Evolutionary conservation across 2,888 invertebrate genomes (phyloP), one percentile per base, ranked within the genome.

Genomic region (Sisyra terminalis): DNA sequence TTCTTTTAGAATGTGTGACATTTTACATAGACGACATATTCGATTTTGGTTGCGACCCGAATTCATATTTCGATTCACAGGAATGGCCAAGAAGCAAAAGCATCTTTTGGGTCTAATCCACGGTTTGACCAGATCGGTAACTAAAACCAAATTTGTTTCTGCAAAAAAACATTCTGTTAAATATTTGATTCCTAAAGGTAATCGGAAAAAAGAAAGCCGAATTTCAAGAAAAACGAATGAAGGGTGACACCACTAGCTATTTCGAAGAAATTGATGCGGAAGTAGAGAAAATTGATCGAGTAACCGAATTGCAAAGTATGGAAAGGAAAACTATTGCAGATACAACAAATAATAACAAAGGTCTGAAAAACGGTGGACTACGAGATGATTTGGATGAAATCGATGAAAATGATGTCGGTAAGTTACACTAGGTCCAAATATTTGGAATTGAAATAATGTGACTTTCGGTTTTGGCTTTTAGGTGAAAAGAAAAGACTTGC

Each of bases 401-500:
- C 36, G 85, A 86, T 44, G 79, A 79, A 42, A 74, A 74, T 48
- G 83, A 84, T 54, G 74, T 84, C 44, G 83, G 84, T 45, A 64
- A 63, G 50, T 29, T 18, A n/a, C n/a, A n/a, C n/a, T n/a, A n/a
- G n/a, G n/a, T n/a, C n/a, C n/a, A n/a, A n/a, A n/a, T n/a, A n/a
- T n/a, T n/a, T n/a, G n/a, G n/a, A n/a, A n/a, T n/a, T n/a, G n/a
- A n/a, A n/a, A n/a, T n/a, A n/a, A n/a, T n/a, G n/a, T n/a, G n/a
- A n/a, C 41, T 44, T 38, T 38, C 13, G 46, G 46, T 43, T 48
- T 36, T 30, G 29, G 31, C 10, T 43, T 49, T 11, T 50, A 56
- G 63, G 69, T 10, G 79, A 82, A 55, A 86, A 86, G 64, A 80
- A 78, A 54, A 75, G 87, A 51, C 66, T 86, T 41, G 90, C 92